Conservation (phyloP, 2,888 invertebrate species). For the Strigamia crassipes region DNA sequence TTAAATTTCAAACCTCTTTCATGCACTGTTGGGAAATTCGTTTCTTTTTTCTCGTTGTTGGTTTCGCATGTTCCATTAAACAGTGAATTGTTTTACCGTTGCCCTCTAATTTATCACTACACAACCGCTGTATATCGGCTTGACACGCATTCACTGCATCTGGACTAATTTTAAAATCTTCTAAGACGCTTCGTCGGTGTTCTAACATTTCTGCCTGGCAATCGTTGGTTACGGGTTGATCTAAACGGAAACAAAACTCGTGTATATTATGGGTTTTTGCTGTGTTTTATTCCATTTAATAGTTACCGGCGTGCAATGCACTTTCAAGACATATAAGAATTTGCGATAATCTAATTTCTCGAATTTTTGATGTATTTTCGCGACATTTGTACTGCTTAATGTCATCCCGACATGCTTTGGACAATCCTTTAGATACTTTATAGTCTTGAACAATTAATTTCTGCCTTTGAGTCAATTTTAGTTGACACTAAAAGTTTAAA, state of each 20-base stretch:
- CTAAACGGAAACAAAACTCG: slow-evolving; percentile 50
- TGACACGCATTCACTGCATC: slow-evolving; percentile 88
- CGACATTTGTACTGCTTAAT: slow-evolving; percentile 84
- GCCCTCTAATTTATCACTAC: slow-evolving; percentile 75
- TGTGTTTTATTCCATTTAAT: slow-evolving; percentile 46
- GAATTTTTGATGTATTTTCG: slow-evolving; percentile 62
- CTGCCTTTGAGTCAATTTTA: slow-evolving; percentile 82
- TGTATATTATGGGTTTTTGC: neutral
- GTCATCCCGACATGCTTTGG: slow-evolving; percentile 85
- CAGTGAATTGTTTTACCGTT: slow-evolving; percentile 83
- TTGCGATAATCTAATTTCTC: slow-evolving; percentile 80
- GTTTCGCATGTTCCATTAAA: slow-evolving; percentile 83
- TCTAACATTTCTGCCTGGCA: slow-evolving; percentile 89
- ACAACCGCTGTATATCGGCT: slow-evolving; percentile 77
- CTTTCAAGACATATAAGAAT: slow-evolving; percentile 88
- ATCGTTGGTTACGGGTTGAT: slow-evolving; percentile 70
- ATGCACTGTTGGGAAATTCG: slow-evolving; percentile 73
- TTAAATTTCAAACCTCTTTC: slow-evolving; percentile 66
- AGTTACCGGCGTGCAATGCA: slow-evolving; percentile 58
- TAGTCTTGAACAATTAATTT: slow-evolving; percentile 89
- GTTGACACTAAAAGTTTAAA: slow-evolving; percentile 67
- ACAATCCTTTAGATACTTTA: slow-evolving; percentile 83
- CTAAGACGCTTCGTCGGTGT: slow-evolving; percentile 87
- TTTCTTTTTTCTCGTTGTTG: slow-evolving; percentile 62
- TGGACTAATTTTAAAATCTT: slow-evolving; percentile 90